Evolutionary conservation across 2,797 vertebrate genomes (phyloP), one percentile per base, ranked within the genome.

Genomic region (Brachyrhaphis roseni): DNA sequence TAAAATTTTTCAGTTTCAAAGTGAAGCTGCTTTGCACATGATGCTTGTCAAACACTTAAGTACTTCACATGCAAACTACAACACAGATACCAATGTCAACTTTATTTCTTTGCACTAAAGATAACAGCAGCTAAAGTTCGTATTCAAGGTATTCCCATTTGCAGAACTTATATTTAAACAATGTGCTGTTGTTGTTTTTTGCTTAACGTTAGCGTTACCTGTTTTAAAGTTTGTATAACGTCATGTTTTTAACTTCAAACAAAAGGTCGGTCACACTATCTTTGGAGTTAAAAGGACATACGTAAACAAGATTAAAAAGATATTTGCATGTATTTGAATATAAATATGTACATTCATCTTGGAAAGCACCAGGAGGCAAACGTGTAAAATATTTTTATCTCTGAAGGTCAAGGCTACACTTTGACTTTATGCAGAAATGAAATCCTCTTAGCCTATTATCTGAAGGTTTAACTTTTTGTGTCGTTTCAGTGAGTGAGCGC

Each of bases 111-210:
- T 28, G 49, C 18, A 39, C 23, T 74, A 43, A 70, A 71, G 66
- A 47, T 72, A 75, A 74, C 18, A 10, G 18, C 15, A 0, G 7
- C 16, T 10, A 8, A 78, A n/a, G 34, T 55, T 51, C 45, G 28
- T 70, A 74, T 85, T 81, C 45, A 55, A 79, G 82, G 18, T 43
- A 75, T 81, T 79, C 79, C 47, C 64, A 73, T 13, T 39, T 20
- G 18, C 8, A 66, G 7, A 26, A 13, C 18, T 39, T 39, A 20
- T 31, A 23, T 51, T 73, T 49, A 39, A 74, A 74, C 49, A 15
- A 49, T 53, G 11, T 36, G 5, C 3, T 53, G 8, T 23, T 51
- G 1, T 57, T 55, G 1, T 55, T 55, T 55, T 10, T 26, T 36
- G 20, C 57, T 45, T 36, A 12, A 76, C 18, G 3, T 49, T 46